phyloP scores from a whole-genome alignment of 2,797 vertebrate genomes.

The Gymnodraco acuticeps region DNA sequence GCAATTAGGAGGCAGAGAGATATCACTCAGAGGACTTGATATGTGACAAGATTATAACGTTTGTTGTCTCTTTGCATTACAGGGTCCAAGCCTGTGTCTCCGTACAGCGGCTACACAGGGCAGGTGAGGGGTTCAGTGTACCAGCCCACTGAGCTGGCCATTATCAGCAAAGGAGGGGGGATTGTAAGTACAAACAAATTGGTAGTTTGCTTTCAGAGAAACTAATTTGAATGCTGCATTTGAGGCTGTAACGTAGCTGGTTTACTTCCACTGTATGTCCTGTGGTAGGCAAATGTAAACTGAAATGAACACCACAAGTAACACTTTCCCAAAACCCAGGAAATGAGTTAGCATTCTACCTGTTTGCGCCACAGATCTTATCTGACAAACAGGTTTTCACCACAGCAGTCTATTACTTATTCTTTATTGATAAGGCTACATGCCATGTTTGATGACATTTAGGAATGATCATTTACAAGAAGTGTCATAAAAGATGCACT shows the following conservation, averaged over 20 bases:
- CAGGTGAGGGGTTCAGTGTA: conserved; percentile 92
- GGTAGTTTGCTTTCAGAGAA: not conserved
- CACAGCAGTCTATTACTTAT: no score
- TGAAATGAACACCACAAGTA: not conserved
- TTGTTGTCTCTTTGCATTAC: conserved; percentile 26
- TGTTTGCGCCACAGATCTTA: no score
- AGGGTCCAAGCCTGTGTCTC: conserved; percentile 92
- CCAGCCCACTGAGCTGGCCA: conserved; percentile 96
- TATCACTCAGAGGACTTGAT: not conserved
- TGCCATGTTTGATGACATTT: no score
- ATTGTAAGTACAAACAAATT: conserved; percentile 69
- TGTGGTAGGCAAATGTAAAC: conserved; percentile 31
- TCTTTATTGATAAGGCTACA: no score
- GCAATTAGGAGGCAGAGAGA: not conserved
- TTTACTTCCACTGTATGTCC: not conserved
- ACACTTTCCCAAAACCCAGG: no score
- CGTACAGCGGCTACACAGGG: conserved; percentile 94
- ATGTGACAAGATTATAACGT: not conserved
- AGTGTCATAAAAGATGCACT: no score
- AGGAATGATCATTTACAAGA: no score
- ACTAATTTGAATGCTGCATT: conserved; percentile 4
- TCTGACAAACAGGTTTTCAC: no score
- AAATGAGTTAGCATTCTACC: no score
- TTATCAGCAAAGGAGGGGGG: conserved; percentile 90
- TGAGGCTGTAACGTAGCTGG: no score